These are phyloP conservation scores for Amphiprion percula DNA, from an alignment of 2,113 vertebrate species.

Conservation along the genomic window DNA sequence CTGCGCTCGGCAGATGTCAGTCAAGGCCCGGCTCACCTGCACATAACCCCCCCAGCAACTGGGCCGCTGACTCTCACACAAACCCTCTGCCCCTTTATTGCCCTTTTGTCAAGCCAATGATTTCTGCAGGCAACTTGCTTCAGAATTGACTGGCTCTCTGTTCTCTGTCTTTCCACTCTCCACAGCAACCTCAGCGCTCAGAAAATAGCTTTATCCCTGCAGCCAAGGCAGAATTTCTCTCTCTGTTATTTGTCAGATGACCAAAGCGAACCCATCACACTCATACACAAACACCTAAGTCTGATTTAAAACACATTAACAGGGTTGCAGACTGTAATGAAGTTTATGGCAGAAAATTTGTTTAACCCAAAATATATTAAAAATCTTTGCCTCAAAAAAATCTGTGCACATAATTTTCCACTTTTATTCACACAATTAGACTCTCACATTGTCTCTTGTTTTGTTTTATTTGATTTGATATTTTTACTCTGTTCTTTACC, in stretches of 20 bases:
- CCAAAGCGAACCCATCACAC: slow-evolving; percentile 10
- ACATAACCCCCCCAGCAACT: slow-evolving; percentile 71
- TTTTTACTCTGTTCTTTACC: not conserved
- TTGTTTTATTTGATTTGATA: not conserved
- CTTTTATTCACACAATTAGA: too few relatives aligned
- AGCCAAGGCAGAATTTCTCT: slow-evolving; percentile 38
- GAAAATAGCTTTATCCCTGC: slow-evolving; percentile 49
- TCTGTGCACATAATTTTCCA: too few relatives aligned
- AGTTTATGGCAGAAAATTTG: not conserved
- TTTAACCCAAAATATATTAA: too few relatives aligned
- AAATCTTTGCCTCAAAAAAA: too few relatives aligned
- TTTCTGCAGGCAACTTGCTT: slow-evolving; percentile 84
- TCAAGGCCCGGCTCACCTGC: slow-evolving; percentile 85
- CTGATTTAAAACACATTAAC: not conserved
- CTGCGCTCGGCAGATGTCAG: slow-evolving; percentile 74
- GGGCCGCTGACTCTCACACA: slow-evolving; percentile 77
- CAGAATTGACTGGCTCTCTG: slow-evolving; percentile 58
- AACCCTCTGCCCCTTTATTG: slow-evolving; percentile 84
- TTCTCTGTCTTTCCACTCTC: slow-evolving; percentile 29
- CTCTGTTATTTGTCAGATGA: slow-evolving; percentile 15
- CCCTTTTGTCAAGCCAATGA: slow-evolving; percentile 84
- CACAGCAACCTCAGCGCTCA: slow-evolving; percentile 48
- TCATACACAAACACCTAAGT: not conserved
- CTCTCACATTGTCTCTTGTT: too few relatives aligned
- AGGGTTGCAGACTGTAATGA: not conserved